Percentiles rank a stretch among this genome's conserved stretches.
These are phyloP conservation scores for Brachyhypopomus gauderio DNA, from an alignment of 2,113 vertebrate species.

Conservation along the genomic window DNA sequence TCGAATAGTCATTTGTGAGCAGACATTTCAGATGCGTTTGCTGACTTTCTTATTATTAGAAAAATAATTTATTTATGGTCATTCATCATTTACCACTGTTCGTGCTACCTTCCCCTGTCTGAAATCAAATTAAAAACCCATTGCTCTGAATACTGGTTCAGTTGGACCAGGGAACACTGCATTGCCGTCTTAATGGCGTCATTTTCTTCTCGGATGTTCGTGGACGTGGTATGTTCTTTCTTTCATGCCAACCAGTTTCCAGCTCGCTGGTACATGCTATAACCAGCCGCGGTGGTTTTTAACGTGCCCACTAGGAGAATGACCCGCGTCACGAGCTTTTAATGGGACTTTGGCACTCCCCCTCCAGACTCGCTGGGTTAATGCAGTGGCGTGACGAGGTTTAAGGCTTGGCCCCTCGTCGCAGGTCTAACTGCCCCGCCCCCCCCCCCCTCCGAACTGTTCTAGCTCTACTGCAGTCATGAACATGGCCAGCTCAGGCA, in stretches of 20 bases:
- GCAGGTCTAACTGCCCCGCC: not conserved
- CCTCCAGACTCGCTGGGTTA: too few relatives aligned
- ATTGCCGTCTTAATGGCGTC: not conserved
- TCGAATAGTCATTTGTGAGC: slow-evolving; percentile 51
- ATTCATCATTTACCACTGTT: slow-evolving; percentile 52
- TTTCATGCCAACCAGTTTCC: not conserved
- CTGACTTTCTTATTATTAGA: slow-evolving; percentile 8
- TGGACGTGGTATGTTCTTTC: not conserved
- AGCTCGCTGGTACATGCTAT: not conserved
- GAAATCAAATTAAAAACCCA: slow-evolving; percentile 3
- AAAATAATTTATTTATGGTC: slow-evolving; percentile 36
- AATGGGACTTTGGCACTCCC: not conserved
- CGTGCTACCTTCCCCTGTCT: not conserved
- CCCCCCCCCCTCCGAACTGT: not conserved
- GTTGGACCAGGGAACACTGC: not conserved
- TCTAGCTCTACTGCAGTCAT: not conserved
- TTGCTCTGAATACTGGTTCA: slow-evolving; percentile 1
- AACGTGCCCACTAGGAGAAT: not conserved
- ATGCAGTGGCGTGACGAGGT: not conserved
- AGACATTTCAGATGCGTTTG: slow-evolving; percentile 37
- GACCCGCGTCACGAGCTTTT: too few relatives aligned
- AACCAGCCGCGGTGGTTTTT: not conserved
- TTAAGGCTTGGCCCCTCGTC: not conserved
- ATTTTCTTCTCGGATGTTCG: not conserved
- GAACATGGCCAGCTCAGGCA: not conserved